Evolutionary conservation across 2,797 vertebrate species (phyloP).

Genomic region (Emydoidea blandingii): DNA sequence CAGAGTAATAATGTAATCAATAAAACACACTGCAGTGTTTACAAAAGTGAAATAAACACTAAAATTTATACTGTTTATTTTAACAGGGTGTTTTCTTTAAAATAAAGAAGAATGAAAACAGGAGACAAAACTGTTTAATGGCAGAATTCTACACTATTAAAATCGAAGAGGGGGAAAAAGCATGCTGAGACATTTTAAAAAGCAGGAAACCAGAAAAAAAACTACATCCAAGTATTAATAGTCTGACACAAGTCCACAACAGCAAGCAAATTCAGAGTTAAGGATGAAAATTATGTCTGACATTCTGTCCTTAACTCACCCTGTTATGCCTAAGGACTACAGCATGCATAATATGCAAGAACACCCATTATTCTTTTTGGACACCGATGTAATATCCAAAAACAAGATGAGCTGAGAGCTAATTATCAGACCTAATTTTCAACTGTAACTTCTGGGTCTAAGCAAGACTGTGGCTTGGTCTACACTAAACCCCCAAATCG

Average conservation of each 20-base stretch:
- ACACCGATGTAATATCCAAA: background rate
- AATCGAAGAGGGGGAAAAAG: slow-evolving; percentile 46
- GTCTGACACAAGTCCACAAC: slow-evolving; percentile 21
- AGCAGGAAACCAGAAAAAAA: background rate
- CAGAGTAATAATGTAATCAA: slow-evolving; percentile 39
- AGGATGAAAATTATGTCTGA: slow-evolving; percentile 53
- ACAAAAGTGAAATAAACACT: slow-evolving; percentile 56
- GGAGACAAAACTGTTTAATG: slow-evolving; percentile 31
- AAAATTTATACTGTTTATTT: slow-evolving; percentile 42
- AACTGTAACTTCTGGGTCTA: slow-evolving; percentile 24
- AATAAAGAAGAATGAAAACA: slow-evolving; percentile 1
- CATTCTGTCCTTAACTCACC: slow-evolving; percentile 59
- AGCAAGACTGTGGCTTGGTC: background rate
- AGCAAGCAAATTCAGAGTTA: slow-evolving; percentile 39
- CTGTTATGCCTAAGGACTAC: slow-evolving; percentile 23
- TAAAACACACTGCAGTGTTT: slow-evolving; percentile 37
- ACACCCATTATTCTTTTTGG: slow-evolving; percentile 28
- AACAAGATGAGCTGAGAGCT: slow-evolving; percentile 31
- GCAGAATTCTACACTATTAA: slow-evolving; percentile 25
- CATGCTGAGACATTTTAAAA: background rate
- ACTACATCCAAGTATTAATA: slow-evolving; percentile 14
- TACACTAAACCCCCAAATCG: no score
- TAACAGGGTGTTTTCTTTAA: slow-evolving; percentile 12
- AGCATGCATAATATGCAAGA: background rate
- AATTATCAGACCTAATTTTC: slow-evolving; percentile 35